Conservation (phyloP, 2,113 vertebrate genomes). For the Corythoichthys haematopterus region DNA sequence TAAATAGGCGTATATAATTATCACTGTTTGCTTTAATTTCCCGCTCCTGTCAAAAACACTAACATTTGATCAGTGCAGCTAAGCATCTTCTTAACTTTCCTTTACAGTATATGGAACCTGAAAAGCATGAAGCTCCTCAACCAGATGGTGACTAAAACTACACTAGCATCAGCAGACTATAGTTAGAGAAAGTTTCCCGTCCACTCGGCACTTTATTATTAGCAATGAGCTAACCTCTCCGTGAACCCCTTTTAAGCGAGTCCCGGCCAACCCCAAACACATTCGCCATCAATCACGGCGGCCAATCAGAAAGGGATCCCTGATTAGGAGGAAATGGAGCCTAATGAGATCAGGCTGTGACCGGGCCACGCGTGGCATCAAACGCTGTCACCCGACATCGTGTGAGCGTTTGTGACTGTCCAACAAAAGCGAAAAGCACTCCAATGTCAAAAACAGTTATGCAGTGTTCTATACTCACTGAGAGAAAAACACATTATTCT, state of each 20-base stretch:
- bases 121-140: too few relatives aligned
- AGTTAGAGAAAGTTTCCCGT: conserved; percentile 15
- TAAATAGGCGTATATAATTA: too few relatives aligned
- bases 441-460: neutral
- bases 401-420: neutral
- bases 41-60: neutral
- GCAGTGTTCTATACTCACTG: neutral
- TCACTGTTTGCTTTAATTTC: too few relatives aligned
- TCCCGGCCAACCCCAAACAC: conserved; percentile 21
- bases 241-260: conserved; percentile 23
- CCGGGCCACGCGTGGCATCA: conserved; percentile 34
- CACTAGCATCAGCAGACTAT: neutral
- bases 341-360: conserved; percentile 70
- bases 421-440: too few relatives aligned
- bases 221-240: conserved; percentile 44
- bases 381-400: conserved; percentile 45
- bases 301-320: conserved; percentile 56
- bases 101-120: too few relatives aligned
- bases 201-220: conserved; percentile 26
- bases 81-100: neutral
- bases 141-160: too few relatives aligned
- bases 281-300: conserved; percentile 55
- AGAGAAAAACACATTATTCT: too few relatives aligned
- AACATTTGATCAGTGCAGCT: neutral
- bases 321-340: conserved; percentile 67